phyloP scores from a whole-genome alignment of 2,113 vertebrate genomes.

The Seriola dumerili region DNA sequence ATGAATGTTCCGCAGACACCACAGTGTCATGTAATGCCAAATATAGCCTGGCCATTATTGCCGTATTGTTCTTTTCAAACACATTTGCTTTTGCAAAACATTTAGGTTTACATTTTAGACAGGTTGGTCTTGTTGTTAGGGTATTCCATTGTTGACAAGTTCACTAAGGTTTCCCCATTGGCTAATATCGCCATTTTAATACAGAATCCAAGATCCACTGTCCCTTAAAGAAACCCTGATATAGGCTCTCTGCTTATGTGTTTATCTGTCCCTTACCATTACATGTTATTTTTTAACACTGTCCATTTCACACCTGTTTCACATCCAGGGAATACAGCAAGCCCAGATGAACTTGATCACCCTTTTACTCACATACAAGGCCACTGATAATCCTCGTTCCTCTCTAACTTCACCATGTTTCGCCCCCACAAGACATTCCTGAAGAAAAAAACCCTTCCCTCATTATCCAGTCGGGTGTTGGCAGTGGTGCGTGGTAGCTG shows the following conservation, averaged over 20 bases:
- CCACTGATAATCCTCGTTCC: slow-evolving; percentile 49
- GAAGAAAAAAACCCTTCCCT: slow-evolving; percentile 50
- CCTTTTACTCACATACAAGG: slow-evolving; percentile 51
- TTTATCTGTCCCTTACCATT: background rate
- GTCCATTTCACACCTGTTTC: background rate
- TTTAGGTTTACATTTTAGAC: background rate
- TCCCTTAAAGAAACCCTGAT: background rate
- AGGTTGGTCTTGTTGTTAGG: too few relatives aligned
- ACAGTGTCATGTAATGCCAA: too few relatives aligned
- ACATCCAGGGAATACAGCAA: background rate
- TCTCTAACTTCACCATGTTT: slow-evolving; percentile 42
- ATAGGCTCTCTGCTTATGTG: background rate
- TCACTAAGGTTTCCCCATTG: too few relatives aligned
- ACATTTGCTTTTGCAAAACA: background rate
- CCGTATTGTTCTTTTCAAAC: background rate
- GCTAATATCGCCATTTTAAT: background rate
- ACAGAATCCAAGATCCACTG: background rate
- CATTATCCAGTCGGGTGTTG: slow-evolving; percentile 58
- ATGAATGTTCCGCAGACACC: too few relatives aligned
- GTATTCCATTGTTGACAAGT: too few relatives aligned
- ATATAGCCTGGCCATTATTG: background rate
- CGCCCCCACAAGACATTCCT: slow-evolving; percentile 58
- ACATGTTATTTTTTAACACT: background rate
- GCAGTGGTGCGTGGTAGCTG: slow-evolving; percentile 61
- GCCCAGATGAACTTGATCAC: slow-evolving; percentile 32